Percentiles rank a stretch among this genome's conserved stretches.
Conservation (phyloP, 2,797 vertebrate species). For the Danio tinwini region DNA sequence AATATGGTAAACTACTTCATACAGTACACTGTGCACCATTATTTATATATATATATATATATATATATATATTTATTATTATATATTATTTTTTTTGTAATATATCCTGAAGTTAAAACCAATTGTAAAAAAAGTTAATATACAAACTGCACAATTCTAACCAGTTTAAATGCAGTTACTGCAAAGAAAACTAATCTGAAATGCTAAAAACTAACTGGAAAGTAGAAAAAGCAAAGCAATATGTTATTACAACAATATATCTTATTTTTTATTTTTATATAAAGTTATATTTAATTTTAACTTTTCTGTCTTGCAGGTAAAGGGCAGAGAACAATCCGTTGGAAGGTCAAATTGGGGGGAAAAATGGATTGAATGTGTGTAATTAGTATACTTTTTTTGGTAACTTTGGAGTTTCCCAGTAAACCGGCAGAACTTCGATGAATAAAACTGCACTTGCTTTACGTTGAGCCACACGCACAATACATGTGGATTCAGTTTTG, state of each 20-base stretch:
- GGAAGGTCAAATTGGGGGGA: not conserved
- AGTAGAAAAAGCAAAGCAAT: not conserved
- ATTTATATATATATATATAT: too few species aligned
- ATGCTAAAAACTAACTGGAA: not conserved
- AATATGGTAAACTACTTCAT: too few species aligned
- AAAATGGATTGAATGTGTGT: not conserved
- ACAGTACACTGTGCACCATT: too few species aligned
- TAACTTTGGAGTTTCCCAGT: slow-evolving; percentile 4
- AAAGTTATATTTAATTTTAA: too few species aligned
- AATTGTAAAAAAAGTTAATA: too few species aligned
- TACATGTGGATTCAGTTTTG: slow-evolving; percentile 99
- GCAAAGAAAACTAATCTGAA: not conserved
- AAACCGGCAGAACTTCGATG: not conserved
- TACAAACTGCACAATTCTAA: not conserved
- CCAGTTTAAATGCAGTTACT: not conserved
- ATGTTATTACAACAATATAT: not conserved
- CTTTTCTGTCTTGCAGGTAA: not conserved
- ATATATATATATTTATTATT: too few species aligned
- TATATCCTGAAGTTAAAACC: not conserved
- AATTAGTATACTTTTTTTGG: not conserved
- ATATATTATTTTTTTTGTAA: too few species aligned
- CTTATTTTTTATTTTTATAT: too few species aligned
- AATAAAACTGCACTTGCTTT: slow-evolving; percentile 83
- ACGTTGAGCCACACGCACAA: slow-evolving; percentile 99
- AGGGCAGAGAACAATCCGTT: not conserved